These are phyloP conservation scores for Chymomyza costata DNA, from an alignment of 1,140 invertebrate genomes.

Conservation along the genomic window DNA sequence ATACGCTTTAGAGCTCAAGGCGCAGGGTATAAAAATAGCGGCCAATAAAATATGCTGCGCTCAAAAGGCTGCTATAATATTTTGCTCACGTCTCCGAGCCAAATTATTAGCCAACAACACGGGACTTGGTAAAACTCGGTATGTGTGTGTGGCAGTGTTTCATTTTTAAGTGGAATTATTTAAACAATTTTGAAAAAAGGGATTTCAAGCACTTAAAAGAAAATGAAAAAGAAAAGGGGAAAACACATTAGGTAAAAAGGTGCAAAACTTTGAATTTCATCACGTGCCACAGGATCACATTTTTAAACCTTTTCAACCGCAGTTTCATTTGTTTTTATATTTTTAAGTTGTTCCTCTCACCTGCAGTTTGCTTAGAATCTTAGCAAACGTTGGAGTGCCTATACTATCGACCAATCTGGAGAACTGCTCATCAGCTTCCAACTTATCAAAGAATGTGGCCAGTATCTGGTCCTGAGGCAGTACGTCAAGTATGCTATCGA, in stretches of 20 bases:
- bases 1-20: too few relatives aligned
- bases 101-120: slow-evolving; percentile 53
- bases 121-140: background rate
- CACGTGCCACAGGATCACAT: too few relatives aligned
- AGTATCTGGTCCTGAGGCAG: slow-evolving; percentile 66
- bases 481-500: slow-evolving; percentile 56
- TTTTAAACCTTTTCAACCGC: too few relatives aligned
- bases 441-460: slow-evolving; percentile 63
- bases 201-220: too few relatives aligned
- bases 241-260: slow-evolving; percentile 15
- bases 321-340: slow-evolving; percentile 1
- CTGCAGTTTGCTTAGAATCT: slow-evolving; percentile 55
- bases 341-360: slow-evolving; percentile 37
- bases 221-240: background rate
- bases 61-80: slow-evolving; percentile 48
- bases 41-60: slow-evolving; percentile 4
- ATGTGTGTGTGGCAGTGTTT: background rate
- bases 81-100: slow-evolving; percentile 52
- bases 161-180: slow-evolving; percentile 45
- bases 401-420: slow-evolving; percentile 55
- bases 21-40: background rate
- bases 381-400: slow-evolving; percentile 51
- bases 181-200: slow-evolving; percentile 26
- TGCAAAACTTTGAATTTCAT: slow-evolving; percentile 17
- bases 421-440: slow-evolving; percentile 61